Evolutionary conservation across 2,888 invertebrate genomes (phyloP).

Genomic region (Apamea epomidion): DNA sequence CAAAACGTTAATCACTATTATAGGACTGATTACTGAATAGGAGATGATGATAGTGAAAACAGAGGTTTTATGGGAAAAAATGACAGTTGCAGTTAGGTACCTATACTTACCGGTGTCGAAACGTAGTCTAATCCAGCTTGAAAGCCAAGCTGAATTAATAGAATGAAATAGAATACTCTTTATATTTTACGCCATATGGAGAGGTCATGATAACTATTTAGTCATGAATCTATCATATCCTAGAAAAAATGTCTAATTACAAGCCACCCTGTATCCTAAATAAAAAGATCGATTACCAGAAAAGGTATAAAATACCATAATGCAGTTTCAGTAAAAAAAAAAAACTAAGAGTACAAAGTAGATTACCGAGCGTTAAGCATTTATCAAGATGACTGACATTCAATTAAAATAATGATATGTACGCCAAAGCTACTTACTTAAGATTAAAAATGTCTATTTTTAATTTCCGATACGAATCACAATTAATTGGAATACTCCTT

Average conservation of each 20-base stretch:
- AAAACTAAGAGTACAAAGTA: slow-evolving; percentile 7
- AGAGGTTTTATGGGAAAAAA: background rate
- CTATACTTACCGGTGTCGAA: background rate
- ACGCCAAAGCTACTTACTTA: slow-evolving; percentile 36
- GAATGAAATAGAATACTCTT: background rate
- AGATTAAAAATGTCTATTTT: slow-evolving; percentile 53
- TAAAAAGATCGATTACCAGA: background rate
- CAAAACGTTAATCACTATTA: background rate
- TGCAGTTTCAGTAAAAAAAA: background rate
- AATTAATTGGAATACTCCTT: slow-evolving; percentile 66
- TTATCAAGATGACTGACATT: slow-evolving; percentile 48
- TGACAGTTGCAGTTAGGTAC: background rate
- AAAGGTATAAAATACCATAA: background rate
- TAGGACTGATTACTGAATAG: background rate
- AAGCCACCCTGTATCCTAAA: background rate
- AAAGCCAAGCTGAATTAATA: background rate
- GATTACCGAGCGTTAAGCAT: slow-evolving; percentile 32
- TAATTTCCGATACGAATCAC: slow-evolving; percentile 61
- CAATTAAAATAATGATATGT: slow-evolving; percentile 47
- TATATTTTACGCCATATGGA: background rate
- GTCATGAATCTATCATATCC: background rate
- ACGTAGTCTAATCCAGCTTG: background rate
- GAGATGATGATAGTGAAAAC: background rate
- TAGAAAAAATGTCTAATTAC: background rate
- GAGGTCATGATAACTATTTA: background rate